phyloP scores from a whole-genome alignment of 2,113 vertebrate species.

The Melierax canorus region DNA sequence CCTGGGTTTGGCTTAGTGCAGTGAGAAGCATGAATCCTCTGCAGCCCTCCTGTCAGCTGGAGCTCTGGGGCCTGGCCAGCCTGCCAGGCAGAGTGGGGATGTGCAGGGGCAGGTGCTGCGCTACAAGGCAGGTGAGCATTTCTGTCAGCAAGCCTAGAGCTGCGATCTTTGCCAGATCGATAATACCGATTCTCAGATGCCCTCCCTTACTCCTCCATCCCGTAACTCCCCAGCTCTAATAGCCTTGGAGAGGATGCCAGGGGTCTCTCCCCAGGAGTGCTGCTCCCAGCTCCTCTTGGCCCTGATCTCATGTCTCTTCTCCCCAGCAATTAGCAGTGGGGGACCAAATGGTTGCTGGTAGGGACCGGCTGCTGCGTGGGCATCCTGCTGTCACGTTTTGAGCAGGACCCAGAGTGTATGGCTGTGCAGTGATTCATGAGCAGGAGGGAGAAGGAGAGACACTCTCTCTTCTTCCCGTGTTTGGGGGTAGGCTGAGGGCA shows the following conservation, averaged over 20 bases:
- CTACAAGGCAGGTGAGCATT: no score
- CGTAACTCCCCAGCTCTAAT: background rate
- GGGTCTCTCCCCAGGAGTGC: background rate
- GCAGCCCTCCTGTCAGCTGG: background rate
- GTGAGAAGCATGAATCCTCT: background rate
- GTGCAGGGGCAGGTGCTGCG: background rate
- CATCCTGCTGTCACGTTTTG: background rate
- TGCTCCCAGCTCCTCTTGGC: background rate
- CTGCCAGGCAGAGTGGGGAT: background rate
- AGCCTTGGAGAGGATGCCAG: background rate
- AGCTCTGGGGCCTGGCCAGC: background rate
- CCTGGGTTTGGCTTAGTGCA: background rate
- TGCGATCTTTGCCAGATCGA: background rate
- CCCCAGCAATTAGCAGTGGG: background rate
- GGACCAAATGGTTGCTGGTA: background rate
- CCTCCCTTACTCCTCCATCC: background rate
- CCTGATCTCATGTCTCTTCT: background rate
- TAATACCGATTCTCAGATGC: background rate
- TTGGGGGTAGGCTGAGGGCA: background rate
- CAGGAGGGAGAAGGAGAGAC: background rate
- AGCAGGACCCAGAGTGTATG: background rate
- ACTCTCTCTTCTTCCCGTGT: rapidly evolving
- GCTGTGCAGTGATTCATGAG: background rate
- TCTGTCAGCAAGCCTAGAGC: background rate
- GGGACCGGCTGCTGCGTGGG: background rate